Evolutionary conservation across 2,888 invertebrate species (phyloP).

Genomic region (Noctua fimbriata): DNA sequence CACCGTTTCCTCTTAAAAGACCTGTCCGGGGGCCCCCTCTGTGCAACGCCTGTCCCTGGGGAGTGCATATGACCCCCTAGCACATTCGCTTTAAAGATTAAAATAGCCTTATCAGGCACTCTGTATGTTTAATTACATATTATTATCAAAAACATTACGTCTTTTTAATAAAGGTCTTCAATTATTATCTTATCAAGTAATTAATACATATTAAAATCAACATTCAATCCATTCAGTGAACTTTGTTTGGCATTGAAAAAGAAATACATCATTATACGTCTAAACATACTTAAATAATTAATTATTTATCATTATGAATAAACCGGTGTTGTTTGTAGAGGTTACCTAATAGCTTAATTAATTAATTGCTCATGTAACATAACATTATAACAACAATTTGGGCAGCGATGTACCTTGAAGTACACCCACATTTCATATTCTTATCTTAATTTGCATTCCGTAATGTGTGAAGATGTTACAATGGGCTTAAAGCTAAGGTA

Average conservation of each 20-base stretch:
- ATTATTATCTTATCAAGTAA: conserved; percentile 3
- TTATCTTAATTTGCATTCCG: too few species aligned
- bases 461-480: too few species aligned
- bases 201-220: neutral
- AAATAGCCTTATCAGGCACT: neutral
- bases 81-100: neutral
- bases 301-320: neutral
- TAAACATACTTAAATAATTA: neutral
- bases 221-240: neutral
- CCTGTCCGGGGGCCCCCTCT: too few species aligned
- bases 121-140: neutral
- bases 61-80: neutral
- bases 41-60: too few species aligned
- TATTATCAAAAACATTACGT: conserved; percentile 1
- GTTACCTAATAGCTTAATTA: neutral
- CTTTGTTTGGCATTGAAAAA: conserved; percentile 10
- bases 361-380: neutral
- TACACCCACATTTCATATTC: neutral
- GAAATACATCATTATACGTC: neutral
- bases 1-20: too few species aligned
- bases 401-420: neutral
- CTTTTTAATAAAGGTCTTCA: too few species aligned
- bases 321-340: conserved; percentile 4
- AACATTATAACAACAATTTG: neutral
- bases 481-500: too few species aligned